Base-by-base conservation (phyloP, 2,113 vertebrate genomes). In the Pagrus major region DNA sequence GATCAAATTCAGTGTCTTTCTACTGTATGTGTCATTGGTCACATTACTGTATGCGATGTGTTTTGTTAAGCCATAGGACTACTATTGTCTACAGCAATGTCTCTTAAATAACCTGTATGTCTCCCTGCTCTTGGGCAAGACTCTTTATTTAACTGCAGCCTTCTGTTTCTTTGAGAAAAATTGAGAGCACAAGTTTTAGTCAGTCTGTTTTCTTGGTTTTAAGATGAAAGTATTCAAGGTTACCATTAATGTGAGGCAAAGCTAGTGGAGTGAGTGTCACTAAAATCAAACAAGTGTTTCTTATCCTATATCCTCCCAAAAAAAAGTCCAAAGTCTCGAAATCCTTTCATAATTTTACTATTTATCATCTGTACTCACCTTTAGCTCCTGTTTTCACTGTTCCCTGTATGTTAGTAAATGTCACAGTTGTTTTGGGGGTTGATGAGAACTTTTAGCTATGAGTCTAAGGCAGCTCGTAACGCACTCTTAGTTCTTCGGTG, bases 101-200 rank as follows among this genome's bases (percentile, higher is more conserved):
- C 23, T 76, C 51, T 52, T 41, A 20, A 76, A 65, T 79, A 64
- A 74, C 76, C 27, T 55, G 4, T 39, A 15, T n/a, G 15, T 67
- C 20, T 63, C 41, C 35, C 16, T 33, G 27, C 47, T 51, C 25
- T 67, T 1, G 0, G 31, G 29, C 42, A 41, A 65, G 51, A 75
- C 27, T 0, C 23, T 56, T 23, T 37, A 41, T 25, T 54, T 56
- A 69, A 77, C n/a, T 68, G 29, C 31, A 23, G 21, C 27, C 1
- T 52, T 71, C 4, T 49, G 21, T 66, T 82, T 52, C 14, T 71
- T 39, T 55, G 21, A 67, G 44, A 31, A 61, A 80, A 78, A 76
- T 61, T 54, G 82, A 66, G 66, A 74, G 69, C 71, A 82, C 76
- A 71, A 49, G 54, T 89, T 88, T 56, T 78, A 91, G 54, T 74